A percentile compares a stretch with the other conserved stretches of the same genome.
These are phyloP conservation scores for Eciton burchellii DNA, from an alignment of 1,140 invertebrate genomes.

Conservation along the genomic window DNA sequence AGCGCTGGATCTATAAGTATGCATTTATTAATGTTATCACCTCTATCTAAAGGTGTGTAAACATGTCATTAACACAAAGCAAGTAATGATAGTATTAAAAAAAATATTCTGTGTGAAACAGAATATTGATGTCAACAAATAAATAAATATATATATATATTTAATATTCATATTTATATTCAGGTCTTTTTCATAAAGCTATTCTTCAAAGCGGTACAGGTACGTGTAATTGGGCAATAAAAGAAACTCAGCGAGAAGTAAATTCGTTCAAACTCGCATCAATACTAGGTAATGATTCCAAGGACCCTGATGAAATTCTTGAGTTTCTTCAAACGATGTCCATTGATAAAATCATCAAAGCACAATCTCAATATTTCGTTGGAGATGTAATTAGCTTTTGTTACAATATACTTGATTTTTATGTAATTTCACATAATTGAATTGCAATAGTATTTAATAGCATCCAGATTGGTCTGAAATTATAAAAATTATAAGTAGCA, in stretches of 20 bases:
- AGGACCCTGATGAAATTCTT: slow-evolving; percentile 49
- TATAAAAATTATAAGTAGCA: neutral
- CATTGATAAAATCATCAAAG: neutral
- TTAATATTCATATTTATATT: too few species aligned
- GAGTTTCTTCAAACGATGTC: slow-evolving; percentile 51
- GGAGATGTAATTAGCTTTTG: neutral
- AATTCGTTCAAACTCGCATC: slow-evolving; percentile 45
- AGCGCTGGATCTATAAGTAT: slow-evolving; percentile 81
- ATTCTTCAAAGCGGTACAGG: slow-evolving; percentile 87
- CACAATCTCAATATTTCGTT: neutral
- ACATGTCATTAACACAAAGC: neutral
- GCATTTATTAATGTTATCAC: slow-evolving; percentile 22
- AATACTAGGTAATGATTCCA: slow-evolving; percentile 42
- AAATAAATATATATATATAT: too few species aligned
- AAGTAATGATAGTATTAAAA: neutral
- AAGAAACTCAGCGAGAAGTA: neutral
- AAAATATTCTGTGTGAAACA: neutral
- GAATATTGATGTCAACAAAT: slow-evolving; percentile 22
- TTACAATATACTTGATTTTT: neutral
- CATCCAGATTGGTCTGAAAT: neutral
- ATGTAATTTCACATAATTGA: neutral
- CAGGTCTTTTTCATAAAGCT: slow-evolving; percentile 86
- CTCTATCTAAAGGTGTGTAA: slow-evolving; percentile 33
- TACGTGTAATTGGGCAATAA: slow-evolving; percentile 78
- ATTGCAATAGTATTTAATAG: too few species aligned